Conservation (phyloP, 2,797 vertebrate species). For the Aselliscus stoliczkanus region DNA sequence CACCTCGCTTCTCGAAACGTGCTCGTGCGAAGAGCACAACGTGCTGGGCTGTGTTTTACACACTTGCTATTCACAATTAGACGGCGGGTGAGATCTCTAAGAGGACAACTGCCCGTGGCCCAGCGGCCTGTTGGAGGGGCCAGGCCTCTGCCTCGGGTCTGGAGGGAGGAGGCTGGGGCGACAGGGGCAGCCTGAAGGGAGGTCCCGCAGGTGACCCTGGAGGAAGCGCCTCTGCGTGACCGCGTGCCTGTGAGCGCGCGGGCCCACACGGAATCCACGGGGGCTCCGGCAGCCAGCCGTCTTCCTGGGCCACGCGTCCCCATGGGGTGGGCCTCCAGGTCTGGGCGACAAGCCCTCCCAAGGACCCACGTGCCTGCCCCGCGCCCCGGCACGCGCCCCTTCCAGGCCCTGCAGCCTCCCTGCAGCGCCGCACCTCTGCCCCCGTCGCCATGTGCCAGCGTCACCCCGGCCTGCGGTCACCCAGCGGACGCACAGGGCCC, state of each 20-base stretch:
- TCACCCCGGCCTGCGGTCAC: background rate
- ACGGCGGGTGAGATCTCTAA: no score
- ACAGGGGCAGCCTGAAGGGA: rapidly evolving
- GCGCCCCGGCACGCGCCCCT: background rate
- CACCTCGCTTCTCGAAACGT: rapidly evolving
- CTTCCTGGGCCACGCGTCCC: background rate
- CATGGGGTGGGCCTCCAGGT: rapidly evolving
- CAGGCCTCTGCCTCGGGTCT: background rate
- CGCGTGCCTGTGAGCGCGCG: rapidly evolving
- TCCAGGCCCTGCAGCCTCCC: no score
- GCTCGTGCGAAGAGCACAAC: rapidly evolving
- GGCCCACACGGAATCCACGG: background rate
- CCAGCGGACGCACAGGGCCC: background rate
- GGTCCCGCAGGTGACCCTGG: rapidly evolving
- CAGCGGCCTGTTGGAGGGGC: rapidly evolving
- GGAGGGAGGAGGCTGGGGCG: background rate
- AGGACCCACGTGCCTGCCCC: rapidly evolving
- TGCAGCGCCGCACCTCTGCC: no score
- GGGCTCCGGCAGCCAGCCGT: background rate
- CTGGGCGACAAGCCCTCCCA: background rate
- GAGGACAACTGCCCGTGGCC: background rate
- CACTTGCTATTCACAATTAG: background rate
- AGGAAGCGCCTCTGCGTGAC: rapidly evolving
- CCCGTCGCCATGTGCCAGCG: no score
- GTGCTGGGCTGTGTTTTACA: rapidly evolving